These are phyloP conservation scores for Lagorchestes hirsutus DNA, from an alignment of 2,797 vertebrate species.

Conservation along the genomic window DNA sequence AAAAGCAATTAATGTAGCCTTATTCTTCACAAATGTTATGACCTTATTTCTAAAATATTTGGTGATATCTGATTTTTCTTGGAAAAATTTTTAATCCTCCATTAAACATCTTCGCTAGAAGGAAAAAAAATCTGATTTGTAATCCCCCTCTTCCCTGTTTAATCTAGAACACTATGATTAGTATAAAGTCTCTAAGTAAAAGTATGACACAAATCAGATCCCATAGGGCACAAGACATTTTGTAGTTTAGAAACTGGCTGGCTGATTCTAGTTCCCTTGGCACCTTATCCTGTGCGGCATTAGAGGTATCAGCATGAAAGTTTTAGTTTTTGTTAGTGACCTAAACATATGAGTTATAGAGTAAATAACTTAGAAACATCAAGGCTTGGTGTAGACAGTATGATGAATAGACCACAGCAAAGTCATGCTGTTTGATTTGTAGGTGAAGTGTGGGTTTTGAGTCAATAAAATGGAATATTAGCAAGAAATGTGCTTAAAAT, in stretches of 20 bases:
- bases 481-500: neutral
- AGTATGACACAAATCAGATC: constrained; percentile 51
- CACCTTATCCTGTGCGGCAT: neutral
- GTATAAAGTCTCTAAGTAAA: constrained; percentile 55
- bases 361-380: constrained; percentile 26
- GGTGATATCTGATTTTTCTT: constrained; percentile 53
- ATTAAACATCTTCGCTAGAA: constrained; percentile 43
- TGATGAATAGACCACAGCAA: constrained; percentile 22
- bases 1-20: constrained; percentile 49
- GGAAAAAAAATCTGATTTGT: constrained; percentile 33
- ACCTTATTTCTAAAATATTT: constrained; percentile 43
- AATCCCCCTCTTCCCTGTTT: constrained; percentile 7
- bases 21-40: constrained; percentile 26
- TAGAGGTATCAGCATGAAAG: constrained; percentile 46
- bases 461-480: constrained; percentile 45
- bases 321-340: constrained; percentile 44
- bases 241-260: constrained; percentile 30
- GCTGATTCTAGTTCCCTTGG: constrained; percentile 55
- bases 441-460: neutral
- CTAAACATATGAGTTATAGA: constrained; percentile 45
- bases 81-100: constrained; percentile 32
- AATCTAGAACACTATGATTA: constrained; percentile 43
- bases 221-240: constrained; percentile 26
- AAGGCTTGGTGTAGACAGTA: constrained; percentile 29
- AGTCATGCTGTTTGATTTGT: neutral